Percentiles rank a stretch among this genome's conserved stretches.
These are phyloP conservation scores for Galaxea fascicularis DNA, from an alignment of 92 coral and sea anemone genomes.

Conservation along the genomic window DNA sequence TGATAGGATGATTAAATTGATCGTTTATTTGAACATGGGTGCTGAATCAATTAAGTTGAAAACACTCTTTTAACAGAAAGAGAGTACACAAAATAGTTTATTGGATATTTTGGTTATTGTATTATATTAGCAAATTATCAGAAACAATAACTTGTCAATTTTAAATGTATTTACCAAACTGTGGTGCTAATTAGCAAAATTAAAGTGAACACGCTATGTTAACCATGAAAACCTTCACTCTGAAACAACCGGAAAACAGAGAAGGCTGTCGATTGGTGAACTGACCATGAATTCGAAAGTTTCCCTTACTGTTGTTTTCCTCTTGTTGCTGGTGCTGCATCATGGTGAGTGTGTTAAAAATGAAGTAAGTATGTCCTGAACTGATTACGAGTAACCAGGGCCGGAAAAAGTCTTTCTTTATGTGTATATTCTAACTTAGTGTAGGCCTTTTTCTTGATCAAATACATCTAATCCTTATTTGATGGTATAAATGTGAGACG, in stretches of 20 bases:
- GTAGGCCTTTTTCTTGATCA: no score
- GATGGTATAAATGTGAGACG: no score
- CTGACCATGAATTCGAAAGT: slow-evolving; percentile 16
- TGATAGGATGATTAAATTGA: neutral
- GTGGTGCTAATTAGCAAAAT: neutral
- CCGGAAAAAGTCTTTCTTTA: neutral
- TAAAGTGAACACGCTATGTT: neutral
- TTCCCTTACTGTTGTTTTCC: neutral
- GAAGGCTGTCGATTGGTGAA: neutral
- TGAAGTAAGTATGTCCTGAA: neutral
- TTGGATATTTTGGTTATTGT: neutral
- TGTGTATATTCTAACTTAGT: neutral
- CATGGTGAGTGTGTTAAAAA: slow-evolving; percentile 3
- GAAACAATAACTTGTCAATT: neutral
- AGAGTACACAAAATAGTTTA: neutral
- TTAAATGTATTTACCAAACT: neutral
- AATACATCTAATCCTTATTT: no score
- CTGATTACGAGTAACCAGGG: neutral
- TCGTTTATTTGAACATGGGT: neutral
- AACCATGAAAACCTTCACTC: neutral
- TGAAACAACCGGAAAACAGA: neutral
- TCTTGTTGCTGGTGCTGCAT: slow-evolving; percentile 10
- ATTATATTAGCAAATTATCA: neutral
- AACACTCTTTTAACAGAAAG: neutral
- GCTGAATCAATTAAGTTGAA: slow-evolving; percentile 6